These are phyloP conservation scores for Colossoma macropomum DNA, from an alignment of 2,113 vertebrate species.

Conservation along the genomic window DNA sequence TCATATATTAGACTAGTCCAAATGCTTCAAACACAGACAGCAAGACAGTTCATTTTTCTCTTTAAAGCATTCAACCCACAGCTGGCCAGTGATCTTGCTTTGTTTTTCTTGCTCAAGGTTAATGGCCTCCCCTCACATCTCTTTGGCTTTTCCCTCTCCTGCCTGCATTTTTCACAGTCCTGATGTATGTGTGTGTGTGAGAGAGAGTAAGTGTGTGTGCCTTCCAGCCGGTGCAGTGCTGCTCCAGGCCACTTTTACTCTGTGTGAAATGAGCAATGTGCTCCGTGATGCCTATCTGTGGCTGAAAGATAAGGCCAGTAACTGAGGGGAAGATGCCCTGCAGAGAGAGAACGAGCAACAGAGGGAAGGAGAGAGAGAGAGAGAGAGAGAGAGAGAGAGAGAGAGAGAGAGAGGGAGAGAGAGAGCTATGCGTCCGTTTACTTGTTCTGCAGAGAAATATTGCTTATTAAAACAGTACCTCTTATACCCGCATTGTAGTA, in stretches of 20 bases:
- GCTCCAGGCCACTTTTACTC: slow-evolving; percentile 46
- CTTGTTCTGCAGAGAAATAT: slow-evolving; percentile 30
- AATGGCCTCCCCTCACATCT: slow-evolving; percentile 52
- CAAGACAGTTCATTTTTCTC: not conserved
- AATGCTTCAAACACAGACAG: not conserved
- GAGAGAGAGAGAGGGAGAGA: slow-evolving; percentile 1
- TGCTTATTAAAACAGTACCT: slow-evolving; percentile 36
- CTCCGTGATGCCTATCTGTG: slow-evolving; percentile 56
- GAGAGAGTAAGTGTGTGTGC: not conserved
- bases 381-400: not conserved
- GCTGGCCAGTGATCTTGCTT: slow-evolving; percentile 24
- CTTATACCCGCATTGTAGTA: slow-evolving; percentile 20
- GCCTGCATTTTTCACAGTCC: slow-evolving; percentile 44
- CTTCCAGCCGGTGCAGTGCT: slow-evolving; percentile 31
- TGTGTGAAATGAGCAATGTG: slow-evolving; percentile 58
- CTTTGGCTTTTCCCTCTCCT: slow-evolving; percentile 41
- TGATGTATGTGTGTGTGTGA: not conserved
- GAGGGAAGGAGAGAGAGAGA: not conserved
- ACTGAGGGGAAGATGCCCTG: slow-evolving; percentile 36
- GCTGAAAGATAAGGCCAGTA: slow-evolving; percentile 54
- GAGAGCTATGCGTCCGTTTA: slow-evolving; percentile 19
- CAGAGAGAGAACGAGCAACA: slow-evolving; percentile 15
- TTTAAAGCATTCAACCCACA: not conserved
- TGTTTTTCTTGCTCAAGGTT: slow-evolving; percentile 60
- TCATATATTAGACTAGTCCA: slow-evolving; percentile 11